Conservation (phyloP, 2,797 vertebrate species). For the Darevskia mixta region DNA sequence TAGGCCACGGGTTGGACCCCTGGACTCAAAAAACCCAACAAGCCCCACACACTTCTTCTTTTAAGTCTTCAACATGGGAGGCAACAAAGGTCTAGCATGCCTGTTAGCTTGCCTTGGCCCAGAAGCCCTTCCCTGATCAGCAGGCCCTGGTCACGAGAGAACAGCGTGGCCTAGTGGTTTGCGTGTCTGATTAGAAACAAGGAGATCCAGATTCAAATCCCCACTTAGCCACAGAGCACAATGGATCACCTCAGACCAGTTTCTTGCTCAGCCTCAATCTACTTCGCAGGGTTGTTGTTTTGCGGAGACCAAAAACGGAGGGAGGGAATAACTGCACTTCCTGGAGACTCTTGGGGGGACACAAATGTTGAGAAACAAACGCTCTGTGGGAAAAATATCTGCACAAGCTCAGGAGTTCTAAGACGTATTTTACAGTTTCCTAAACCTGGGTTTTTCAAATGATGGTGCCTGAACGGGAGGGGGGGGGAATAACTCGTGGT, state of each 20-base stretch:
- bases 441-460: too few species aligned
- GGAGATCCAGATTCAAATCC: background rate
- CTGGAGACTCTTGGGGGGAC: background rate
- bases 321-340: too few species aligned
- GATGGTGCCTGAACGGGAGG: background rate
- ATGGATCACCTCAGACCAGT: background rate
- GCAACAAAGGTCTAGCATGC: background rate
- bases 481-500: background rate
- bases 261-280: too few species aligned
- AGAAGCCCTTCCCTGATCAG: background rate
- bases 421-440: background rate
- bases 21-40: background rate
- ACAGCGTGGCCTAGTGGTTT: background rate
- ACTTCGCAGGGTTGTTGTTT: background rate
- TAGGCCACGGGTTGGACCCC: background rate
- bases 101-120: background rate
- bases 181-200: background rate
- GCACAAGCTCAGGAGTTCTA: background rate
- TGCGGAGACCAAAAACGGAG: background rate
- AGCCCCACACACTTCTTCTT: too few species aligned
- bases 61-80: background rate
- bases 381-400: background rate
- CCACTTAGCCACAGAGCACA: background rate
- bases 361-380: background rate
- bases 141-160: background rate